Evolutionary conservation across 2,888 invertebrate genomes (phyloP), one percentile per base, ranked within the genome.

Genomic region (Dicycla oo): DNA sequence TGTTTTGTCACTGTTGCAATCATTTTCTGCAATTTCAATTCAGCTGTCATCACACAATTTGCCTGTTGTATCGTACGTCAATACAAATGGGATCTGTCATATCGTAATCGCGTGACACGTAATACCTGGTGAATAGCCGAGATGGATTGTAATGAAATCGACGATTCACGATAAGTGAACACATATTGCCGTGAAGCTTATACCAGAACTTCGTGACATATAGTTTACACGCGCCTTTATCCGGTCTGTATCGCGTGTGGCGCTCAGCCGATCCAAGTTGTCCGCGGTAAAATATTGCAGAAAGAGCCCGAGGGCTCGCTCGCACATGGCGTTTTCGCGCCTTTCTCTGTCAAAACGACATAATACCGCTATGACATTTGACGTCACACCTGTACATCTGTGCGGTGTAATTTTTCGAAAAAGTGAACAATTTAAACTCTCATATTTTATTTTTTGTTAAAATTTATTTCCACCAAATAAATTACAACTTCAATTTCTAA

Each of bases 391-490:
- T 53, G 69, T 58, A 66, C 80, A 69, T 56, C 51, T 63, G 83
- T 69, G 58, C 43, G 3, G 13, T 10, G 53, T 68, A 69, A 45
- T 57, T 82, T 66, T 60, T 47, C 20, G 15, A 30, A 56, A 69
- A 40, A 40, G 11, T 6, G 63, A 56, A 75, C 57, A 72, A 54
- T 56, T 78, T 64, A 68, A 61, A 73, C 61, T 38, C 1, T 45
- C n/a, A 47, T 53, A 23, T 53, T 72, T 53, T 26, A 62, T 66
- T 68, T 66, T 75, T 70, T 80, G 64, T 74, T 65, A n/a, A 54
- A 83, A 85, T 84, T 83, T 74, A 85, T 73, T 71, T 61, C 78
- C 49, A 54, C 68, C 43, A 78, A 78, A 82, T 85, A 69, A 85
- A 74, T 83, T 66, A 82, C 54, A 20, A 54, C 64, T 76, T 78